Conservation (phyloP, 2,888 invertebrate species). For the Trichopria drosophilae region DNA sequence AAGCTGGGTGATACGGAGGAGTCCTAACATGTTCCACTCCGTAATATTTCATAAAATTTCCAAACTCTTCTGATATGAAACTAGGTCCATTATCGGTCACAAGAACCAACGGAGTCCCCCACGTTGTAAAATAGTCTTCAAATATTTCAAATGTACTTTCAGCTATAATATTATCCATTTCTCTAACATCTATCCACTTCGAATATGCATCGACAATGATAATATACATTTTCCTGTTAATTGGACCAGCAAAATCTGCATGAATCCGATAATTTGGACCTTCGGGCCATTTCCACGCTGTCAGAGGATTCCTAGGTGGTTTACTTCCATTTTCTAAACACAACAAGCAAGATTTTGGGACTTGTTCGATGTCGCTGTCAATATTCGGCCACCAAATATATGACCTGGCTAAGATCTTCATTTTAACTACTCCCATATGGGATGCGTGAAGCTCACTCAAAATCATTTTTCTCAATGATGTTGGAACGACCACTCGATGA, state of each 20-base stretch:
- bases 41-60: constrained; percentile 16
- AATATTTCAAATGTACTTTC: constrained; percentile 21
- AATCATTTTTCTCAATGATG: constrained; percentile 7
- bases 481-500: constrained; percentile 22
- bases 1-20: no score
- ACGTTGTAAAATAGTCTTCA: constrained; percentile 22
- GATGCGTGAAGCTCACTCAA: constrained; percentile 23
- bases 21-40: no score
- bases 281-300: constrained; percentile 27
- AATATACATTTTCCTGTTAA: no score
- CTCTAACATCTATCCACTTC: constrained; percentile 53
- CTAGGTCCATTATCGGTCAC: constrained; percentile 29
- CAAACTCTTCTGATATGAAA: constrained; percentile 14
- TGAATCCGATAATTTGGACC: constrained; percentile 26
- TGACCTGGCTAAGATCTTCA: constrained; percentile 43
- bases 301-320: constrained; percentile 18
- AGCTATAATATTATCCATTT: constrained; percentile 20
- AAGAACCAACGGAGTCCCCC: constrained; percentile 23
- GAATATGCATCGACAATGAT: constrained; percentile 36
- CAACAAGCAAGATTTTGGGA: constrained; percentile 12
- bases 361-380: constrained; percentile 41
- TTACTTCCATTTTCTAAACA: constrained; percentile 21
- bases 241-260: constrained; percentile 28
- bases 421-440: constrained; percentile 42
- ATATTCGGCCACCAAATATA: constrained; percentile 44